These are phyloP conservation scores for Pteropus rufus DNA, from an alignment of 2,797 vertebrate species.

Conservation along the genomic window DNA sequence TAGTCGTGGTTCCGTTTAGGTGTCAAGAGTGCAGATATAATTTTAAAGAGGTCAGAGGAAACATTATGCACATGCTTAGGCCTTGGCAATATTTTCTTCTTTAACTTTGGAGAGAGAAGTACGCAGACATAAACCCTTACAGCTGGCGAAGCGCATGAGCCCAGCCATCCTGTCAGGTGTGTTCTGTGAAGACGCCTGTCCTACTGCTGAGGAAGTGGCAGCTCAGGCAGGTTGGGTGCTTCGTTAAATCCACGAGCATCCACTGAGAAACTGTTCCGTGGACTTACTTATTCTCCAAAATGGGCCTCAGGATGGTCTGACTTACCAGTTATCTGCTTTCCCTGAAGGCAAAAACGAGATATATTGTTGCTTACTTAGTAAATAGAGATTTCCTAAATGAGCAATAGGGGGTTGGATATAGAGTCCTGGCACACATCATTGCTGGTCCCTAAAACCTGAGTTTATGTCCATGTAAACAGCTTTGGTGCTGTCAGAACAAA, in stretches of 20 bases:
- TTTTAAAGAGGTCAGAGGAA: background rate
- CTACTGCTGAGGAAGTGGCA: background rate
- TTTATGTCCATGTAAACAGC: background rate
- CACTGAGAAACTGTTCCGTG: background rate
- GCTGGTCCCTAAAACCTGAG: background rate
- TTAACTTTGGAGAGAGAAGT: background rate
- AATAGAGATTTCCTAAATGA: background rate
- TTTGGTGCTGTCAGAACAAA: rapidly evolving
- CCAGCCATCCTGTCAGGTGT: background rate
- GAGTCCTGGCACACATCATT: background rate
- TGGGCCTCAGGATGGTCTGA: background rate
- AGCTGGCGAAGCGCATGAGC: too few species aligned
- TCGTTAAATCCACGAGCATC: background rate
- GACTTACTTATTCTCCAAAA: background rate
- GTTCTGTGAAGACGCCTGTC: background rate
- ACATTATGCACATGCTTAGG: too few species aligned
- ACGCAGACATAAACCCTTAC: background rate
- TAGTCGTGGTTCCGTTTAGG: background rate
- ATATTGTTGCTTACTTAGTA: background rate
- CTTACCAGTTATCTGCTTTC: background rate
- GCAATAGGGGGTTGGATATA: background rate
- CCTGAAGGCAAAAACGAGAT: background rate
- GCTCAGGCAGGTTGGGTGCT: background rate
- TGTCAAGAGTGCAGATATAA: background rate
- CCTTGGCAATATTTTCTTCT: background rate